Evolutionary conservation across 1,140 invertebrate genomes (phyloP).

Genomic region (Drosophila setifemur): DNA sequence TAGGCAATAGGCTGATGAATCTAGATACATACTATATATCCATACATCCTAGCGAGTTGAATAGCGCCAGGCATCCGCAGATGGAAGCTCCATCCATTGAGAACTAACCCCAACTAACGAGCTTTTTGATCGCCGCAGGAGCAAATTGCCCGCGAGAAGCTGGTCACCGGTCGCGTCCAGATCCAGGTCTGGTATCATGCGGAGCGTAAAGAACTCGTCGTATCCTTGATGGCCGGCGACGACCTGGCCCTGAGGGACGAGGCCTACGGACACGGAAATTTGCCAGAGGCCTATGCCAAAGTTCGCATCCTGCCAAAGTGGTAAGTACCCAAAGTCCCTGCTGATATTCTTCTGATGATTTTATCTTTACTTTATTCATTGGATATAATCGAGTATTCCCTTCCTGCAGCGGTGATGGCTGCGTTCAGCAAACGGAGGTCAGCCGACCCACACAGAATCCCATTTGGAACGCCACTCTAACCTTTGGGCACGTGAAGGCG

Average conservation of each 20-base stretch:
- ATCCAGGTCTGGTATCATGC: constrained; percentile 93
- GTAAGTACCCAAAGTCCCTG: too few species aligned
- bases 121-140: constrained; percentile 83
- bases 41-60: constrained; percentile 11
- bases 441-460: constrained; percentile 92
- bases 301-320: constrained; percentile 89
- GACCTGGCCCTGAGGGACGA: constrained; percentile 91
- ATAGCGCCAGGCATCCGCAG: constrained; percentile 10
- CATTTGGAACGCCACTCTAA: constrained; percentile 95
- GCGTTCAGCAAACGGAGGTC: constrained; percentile 90
- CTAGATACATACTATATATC: constrained; percentile 4
- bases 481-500: constrained; percentile 89
- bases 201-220: constrained; percentile 90
- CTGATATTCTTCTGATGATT: too few species aligned
- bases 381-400: neutral
- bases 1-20: constrained; percentile 34
- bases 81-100: too few species aligned
- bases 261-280: constrained; percentile 87
- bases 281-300: constrained; percentile 92
- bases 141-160: constrained; percentile 88
- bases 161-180: constrained; percentile 90
- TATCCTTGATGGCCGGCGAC: constrained; percentile 91
- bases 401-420: constrained; percentile 86
- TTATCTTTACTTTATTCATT: too few species aligned
- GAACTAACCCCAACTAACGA: constrained; percentile 25